These are phyloP conservation scores for Phainopepla nitens DNA, from an alignment of 2,113 vertebrate species.

Conservation along the genomic window DNA sequence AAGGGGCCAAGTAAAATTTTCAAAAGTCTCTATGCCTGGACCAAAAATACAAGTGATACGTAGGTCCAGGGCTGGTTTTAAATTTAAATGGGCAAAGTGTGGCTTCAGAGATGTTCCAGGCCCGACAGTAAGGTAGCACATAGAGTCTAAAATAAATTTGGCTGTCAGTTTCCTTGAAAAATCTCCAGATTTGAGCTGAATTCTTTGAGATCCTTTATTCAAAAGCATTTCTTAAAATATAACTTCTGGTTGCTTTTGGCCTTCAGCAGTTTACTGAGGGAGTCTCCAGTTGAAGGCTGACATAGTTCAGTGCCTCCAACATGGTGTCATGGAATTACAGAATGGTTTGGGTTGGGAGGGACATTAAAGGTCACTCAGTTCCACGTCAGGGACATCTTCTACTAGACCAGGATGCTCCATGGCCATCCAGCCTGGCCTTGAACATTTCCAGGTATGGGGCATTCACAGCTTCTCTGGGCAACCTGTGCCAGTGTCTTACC, in stretches of 20 bases:
- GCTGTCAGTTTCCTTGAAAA: not conserved
- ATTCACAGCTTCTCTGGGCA: not conserved
- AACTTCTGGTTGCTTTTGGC: not conserved
- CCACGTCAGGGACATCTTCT: not conserved
- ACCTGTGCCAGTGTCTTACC: too few relatives aligned
- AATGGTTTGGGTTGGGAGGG: not conserved
- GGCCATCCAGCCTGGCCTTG: not conserved
- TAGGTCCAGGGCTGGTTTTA: not conserved
- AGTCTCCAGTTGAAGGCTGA: not conserved
- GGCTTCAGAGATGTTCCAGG: not conserved
- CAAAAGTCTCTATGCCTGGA: not conserved
- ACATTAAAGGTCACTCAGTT: not conserved
- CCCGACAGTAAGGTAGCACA: not conserved
- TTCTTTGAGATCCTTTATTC: not conserved
- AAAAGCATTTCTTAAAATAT: not conserved
- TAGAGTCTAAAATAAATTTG: not conserved
- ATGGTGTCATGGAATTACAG: not conserved
- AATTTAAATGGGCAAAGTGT: not conserved
- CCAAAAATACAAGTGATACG: not conserved
- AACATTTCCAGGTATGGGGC: not conserved
- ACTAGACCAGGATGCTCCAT: not conserved
- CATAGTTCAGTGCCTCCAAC: accelerated
- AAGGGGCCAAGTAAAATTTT: not conserved
- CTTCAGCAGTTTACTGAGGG: not conserved
- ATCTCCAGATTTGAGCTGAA: not conserved